phyloP scores from a whole-genome alignment of 1,140 invertebrate species.

The Saccostrea cuccullata region DNA sequence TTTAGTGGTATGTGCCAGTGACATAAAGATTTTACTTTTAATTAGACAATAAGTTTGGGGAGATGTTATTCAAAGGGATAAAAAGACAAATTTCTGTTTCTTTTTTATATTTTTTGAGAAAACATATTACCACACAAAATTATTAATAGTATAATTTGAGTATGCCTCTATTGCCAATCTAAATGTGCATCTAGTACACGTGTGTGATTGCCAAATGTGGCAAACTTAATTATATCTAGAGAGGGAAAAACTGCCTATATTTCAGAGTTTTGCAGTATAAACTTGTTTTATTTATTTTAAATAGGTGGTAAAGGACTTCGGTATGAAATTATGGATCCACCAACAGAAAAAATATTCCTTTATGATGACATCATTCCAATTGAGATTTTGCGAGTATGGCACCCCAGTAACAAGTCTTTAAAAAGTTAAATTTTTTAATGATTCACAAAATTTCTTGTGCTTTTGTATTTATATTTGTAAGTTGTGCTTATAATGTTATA shows the following conservation, averaged over 20 bases:
- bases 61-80: too few relatives aligned
- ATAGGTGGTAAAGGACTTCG: constrained; percentile 65
- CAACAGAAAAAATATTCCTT: constrained; percentile 65
- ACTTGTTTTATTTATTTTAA: too few relatives aligned
- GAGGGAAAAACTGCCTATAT: too few relatives aligned
- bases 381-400: constrained; percentile 68
- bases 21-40: neutral
- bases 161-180: too few relatives aligned
- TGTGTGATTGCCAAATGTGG: too few relatives aligned
- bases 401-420: constrained; percentile 17
- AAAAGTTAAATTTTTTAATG: neutral
- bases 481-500: neutral
- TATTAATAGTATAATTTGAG: too few relatives aligned
- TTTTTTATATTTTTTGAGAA: too few relatives aligned
- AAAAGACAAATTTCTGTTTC: too few relatives aligned
- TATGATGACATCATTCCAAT: constrained; percentile 74
- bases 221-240: too few relatives aligned
- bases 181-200: too few relatives aligned
- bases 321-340: constrained; percentile 67
- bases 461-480: neutral
- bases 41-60: neutral
- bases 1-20: neutral
- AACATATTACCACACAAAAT: too few relatives aligned
- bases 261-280: too few relatives aligned
- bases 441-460: neutral